A percentile compares a stretch with the other conserved stretches of the same genome.
Conservation (phyloP, 2,113 vertebrate genomes). For the Microcebus tavaratra region DNA sequence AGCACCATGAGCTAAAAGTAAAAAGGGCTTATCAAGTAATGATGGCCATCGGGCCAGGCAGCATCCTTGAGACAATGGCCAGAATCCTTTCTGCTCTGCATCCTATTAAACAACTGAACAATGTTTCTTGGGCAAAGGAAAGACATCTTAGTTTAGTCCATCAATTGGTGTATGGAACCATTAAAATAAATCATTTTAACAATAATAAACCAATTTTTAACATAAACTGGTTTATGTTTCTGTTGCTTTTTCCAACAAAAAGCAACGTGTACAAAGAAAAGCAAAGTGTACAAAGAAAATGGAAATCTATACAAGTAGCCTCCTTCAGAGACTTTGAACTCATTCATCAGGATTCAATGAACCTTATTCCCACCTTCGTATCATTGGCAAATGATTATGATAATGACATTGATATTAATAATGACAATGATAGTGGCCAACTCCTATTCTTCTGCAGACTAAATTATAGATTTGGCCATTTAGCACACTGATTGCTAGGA, state of each 20-base stretch:
- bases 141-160: background rate
- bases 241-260: background rate
- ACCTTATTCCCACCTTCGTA: background rate
- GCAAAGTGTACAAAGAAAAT: background rate
- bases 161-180: background rate
- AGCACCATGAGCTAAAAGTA: background rate
- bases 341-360: background rate
- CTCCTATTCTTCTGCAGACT: background rate
- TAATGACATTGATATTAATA: background rate
- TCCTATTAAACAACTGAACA: background rate
- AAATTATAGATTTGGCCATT: background rate
- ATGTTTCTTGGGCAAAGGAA: background rate
- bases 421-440: background rate
- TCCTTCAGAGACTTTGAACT: background rate
- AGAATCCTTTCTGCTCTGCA: slow-evolving; percentile 9
- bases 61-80: background rate
- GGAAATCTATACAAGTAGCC: background rate
- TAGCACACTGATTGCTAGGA: background rate
- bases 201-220: no score
- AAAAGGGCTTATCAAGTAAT: background rate
- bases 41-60: background rate
- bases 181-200: background rate
- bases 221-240: background rate
- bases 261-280: background rate
- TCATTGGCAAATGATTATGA: background rate